phyloP scores from a whole-genome alignment of 2,113 vertebrate genomes.

The Pseudopipra pipra region DNA sequence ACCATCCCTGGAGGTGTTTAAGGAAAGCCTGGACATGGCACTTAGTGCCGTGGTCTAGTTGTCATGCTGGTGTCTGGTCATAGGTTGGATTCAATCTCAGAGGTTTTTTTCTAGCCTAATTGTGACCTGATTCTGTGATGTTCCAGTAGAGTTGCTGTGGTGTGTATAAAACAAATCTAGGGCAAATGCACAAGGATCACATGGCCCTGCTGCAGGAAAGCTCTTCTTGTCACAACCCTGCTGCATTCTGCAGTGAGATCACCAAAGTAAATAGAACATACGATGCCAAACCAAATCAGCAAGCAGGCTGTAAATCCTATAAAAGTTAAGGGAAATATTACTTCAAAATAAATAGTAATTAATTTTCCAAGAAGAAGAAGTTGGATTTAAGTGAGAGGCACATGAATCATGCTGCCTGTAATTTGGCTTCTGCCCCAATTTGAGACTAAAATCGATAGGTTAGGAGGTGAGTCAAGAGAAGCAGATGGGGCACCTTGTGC shows the following conservation, averaged over 20 bases:
- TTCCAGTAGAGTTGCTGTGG: neutral
- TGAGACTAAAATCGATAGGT: neutral
- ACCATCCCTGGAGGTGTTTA: neutral
- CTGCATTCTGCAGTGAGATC: neutral
- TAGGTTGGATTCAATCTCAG: neutral
- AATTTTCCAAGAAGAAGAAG: neutral
- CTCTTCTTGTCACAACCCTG: neutral
- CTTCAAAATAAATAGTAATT: slow-evolving; percentile 8
- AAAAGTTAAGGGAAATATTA: neutral
- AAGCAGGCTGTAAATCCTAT: neutral
- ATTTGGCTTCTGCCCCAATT: slow-evolving; percentile 24
- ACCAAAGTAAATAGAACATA: neutral
- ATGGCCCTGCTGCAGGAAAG: neutral
- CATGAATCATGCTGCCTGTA: slow-evolving; percentile 14
- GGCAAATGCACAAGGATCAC: neutral
- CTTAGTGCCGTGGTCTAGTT: neutral
- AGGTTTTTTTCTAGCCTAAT: neutral
- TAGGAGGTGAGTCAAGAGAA: neutral
- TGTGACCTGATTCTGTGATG: neutral
- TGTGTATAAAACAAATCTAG: neutral
- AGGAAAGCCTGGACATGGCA: neutral
- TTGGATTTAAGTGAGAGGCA: neutral
- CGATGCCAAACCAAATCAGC: neutral
- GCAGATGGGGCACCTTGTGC: neutral
- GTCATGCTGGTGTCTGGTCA: neutral